A percentile compares a stretch with the other conserved stretches of the same genome.
Evolutionary conservation across 1,140 invertebrate genomes (phyloP).

Genomic region (Macrobrachium nipponense): DNA sequence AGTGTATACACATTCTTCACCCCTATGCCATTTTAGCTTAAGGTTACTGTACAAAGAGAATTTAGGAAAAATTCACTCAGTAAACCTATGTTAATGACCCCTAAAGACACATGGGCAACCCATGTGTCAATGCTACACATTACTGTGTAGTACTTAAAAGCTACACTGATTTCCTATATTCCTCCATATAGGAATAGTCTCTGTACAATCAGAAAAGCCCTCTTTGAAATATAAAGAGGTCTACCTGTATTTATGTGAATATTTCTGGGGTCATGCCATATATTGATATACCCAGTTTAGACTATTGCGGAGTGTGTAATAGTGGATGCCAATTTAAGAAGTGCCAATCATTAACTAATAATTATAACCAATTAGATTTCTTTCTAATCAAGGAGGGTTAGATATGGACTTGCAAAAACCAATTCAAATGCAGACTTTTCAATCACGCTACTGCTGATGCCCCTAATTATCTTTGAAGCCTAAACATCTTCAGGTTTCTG

Average conservation of each 20-base stretch:
- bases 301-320: conserved; percentile 32
- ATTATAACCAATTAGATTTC: conserved; percentile 9
- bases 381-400: not conserved
- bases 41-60: conserved; percentile 36
- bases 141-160: conserved; percentile 37
- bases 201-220: conserved; percentile 45
- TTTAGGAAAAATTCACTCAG: conserved; percentile 16
- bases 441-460: conserved; percentile 28
- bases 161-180: conserved; percentile 49
- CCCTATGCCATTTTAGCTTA: conserved; percentile 33
- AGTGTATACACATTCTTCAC: conserved; percentile 24
- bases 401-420: not conserved
- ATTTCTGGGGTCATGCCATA: conserved; percentile 29
- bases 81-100: conserved; percentile 25
- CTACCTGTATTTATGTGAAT: conserved; percentile 53
- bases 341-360: conserved; percentile 12
- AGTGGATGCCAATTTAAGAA: conserved; percentile 27
- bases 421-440: not conserved
- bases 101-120: not conserved
- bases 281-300: conserved; percentile 25
- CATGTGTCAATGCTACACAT: conserved; percentile 37
- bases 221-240: conserved; percentile 58
- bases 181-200: conserved; percentile 50
- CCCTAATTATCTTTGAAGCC: not conserved
- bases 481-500: not conserved